phyloP scores from a whole-genome alignment of 2,113 vertebrate genomes.

The Oophaga pumilio region DNA sequence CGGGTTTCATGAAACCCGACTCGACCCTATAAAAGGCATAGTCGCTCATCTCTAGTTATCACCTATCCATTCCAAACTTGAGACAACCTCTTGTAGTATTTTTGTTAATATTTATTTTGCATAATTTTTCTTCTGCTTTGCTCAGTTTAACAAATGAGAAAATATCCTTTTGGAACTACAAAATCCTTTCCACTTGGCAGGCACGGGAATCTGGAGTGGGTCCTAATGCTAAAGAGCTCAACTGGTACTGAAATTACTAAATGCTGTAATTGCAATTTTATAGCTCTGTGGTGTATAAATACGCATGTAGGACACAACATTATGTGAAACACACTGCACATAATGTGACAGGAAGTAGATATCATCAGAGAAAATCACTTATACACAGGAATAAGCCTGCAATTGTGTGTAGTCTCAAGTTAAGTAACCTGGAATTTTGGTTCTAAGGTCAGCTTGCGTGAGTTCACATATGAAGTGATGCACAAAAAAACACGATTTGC shows the following conservation, averaged over 20 bases:
- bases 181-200: constrained; percentile 66
- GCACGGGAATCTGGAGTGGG: constrained; percentile 71
- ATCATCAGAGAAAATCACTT: not conserved
- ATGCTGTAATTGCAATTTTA: constrained; percentile 66
- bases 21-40: too few relatives aligned
- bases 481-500: not conserved
- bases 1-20: too few relatives aligned
- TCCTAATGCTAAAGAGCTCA: constrained; percentile 75
- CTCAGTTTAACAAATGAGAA: constrained; percentile 77
- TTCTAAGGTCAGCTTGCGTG: not conserved
- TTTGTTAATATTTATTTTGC: not conserved
- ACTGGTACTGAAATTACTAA: constrained; percentile 72
- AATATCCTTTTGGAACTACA: constrained; percentile 69
- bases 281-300: constrained; percentile 62
- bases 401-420: not conserved
- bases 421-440: not conserved
- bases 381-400: not conserved
- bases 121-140: constrained; percentile 61
- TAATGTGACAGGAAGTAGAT: not conserved
- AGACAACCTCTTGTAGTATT: not conserved
- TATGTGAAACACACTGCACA: constrained; percentile 8
- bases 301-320: constrained; percentile 49
- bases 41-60: too few relatives aligned
- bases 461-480: not conserved
- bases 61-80: too few relatives aligned